Evolutionary conservation across 2,797 vertebrate genomes (phyloP), one percentile per base, ranked within the genome.

Genomic region (Carapus acus): DNA sequence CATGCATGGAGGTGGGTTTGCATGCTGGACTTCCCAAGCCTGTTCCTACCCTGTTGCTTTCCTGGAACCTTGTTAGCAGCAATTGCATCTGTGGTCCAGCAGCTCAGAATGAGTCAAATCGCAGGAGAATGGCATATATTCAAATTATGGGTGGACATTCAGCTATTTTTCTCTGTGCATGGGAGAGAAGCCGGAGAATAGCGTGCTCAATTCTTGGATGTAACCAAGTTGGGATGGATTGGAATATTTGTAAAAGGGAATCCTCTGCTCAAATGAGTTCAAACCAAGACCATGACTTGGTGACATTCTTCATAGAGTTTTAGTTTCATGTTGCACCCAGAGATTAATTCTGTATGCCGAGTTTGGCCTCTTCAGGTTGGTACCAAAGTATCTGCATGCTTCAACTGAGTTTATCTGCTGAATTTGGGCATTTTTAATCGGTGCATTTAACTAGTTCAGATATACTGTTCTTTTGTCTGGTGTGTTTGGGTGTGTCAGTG

Each of bases 61-160:
- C 48, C 62, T 13, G 64, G 61, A 73, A 59, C 60, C 41, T 29
- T 62, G 31, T 47, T 53, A 54, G 69, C 58, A 45, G 59, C 7
- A 11, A 44, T 41, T 62, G 59, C 48, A 37, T 72, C 67, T 54
- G 47, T 36, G 46, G 42, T 59, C 65, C 74, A 57, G 37, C 58
- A 78, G 73, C 67, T 82, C 55, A 75, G 70, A 21, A 67, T 69
- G 66, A 79, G 73, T 70, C 27, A 13, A 15, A 58, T 68, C 51
- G 54, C 76, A 71, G 76, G 73, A 82, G 79, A 85, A 79, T n/a
- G n/a, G n/a, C n/a, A 62, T 69, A 76, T 80, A 85, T 69, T 74
- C 77, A 80, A 84, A 79, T 80, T 81, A 81, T 85, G 82, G 78
- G 77, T 14, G 53, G 58, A 79, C 64, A 71, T 75, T 78, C 82